Evolutionary conservation across 2,888 invertebrate genomes (phyloP), one percentile per base, ranked within the genome.

Genomic region (Galeruca laticollis): DNA sequence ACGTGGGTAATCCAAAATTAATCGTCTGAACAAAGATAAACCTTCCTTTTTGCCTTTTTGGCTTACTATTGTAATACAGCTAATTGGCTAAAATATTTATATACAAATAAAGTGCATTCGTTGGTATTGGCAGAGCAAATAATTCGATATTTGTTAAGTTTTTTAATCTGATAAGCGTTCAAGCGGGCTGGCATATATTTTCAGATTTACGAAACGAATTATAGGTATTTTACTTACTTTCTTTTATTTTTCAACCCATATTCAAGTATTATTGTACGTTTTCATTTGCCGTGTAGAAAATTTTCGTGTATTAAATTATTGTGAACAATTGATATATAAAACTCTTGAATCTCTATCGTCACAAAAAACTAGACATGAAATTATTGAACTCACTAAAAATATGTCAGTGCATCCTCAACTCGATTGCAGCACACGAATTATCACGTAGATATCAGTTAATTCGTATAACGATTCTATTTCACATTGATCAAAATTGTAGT

Each of bases 71-170:
- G 21, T 21, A 11, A 21, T 51, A 51, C 51, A 20, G 51, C 21
- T 51, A 51, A 51, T 51, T 51, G 51, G 51, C 20, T 51, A 20
- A 51, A 51, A 51, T 51, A 21, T 51, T 51, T 18, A 11, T 51
- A 51, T 51, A 21, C 51, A 51, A 51, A 51, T 10, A 51, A 10
- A 20, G 20, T 20, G 20, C 11, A 2, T 51, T 51, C 11, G 21
- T 20, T 20, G 10, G 51, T 51, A 51, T 21, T 21, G 51, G 51
- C 11, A 21, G 20, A 51, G 11, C 51, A 6, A 20, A 51, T 51
- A 51, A 20, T 51, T 21, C 51, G 13, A 20, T 21, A 20, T 13
- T 51, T 51, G 51, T 21, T 51, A 20, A 51, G 51, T 51, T 21
- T 20, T 51, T 51, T 51, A 51, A 51, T 51, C 51, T 51, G 21